Evolutionary conservation across 2,888 invertebrate species (phyloP).

Genomic region (Mesorhabditis sp.): DNA sequence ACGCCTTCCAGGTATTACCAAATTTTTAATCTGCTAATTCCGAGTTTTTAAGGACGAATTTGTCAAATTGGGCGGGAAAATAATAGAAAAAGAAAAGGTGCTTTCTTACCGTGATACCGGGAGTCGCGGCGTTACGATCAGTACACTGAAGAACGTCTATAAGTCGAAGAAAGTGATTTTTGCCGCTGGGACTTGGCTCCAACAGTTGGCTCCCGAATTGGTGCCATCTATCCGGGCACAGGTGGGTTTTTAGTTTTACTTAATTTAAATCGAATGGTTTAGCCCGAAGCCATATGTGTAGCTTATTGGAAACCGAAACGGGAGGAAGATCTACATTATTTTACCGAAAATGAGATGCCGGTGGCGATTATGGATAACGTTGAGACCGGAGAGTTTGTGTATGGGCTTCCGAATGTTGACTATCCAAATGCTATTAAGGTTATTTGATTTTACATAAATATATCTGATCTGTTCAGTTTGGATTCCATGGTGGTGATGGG

Average conservation of each 20-base stretch:
- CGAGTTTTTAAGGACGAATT: conserved; percentile 29
- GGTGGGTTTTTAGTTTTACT: conserved; percentile 15
- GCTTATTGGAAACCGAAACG: conserved; percentile 29
- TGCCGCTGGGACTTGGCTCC: conserved; percentile 51
- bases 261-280: background rate
- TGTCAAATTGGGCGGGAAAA: conserved; percentile 21
- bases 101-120: conserved; percentile 12
- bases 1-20: conserved; percentile 26
- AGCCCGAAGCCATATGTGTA: conserved; percentile 29
- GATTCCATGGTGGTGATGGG: background rate
- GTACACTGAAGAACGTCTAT: background rate
- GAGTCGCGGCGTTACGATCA: conserved; percentile 8
- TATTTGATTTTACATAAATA: conserved; percentile 17
- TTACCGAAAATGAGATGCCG: conserved; percentile 25
- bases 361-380: conserved; percentile 22
- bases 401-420: conserved; percentile 25
- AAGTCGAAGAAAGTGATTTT: conserved; percentile 38
- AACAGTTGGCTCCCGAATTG: conserved; percentile 32
- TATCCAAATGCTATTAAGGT: conserved; percentile 31
- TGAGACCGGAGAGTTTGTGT: conserved; percentile 14
- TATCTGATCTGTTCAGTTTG: conserved; percentile 3
- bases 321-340: conserved; percentile 9
- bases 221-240: conserved; percentile 27
- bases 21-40: background rate
- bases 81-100: conserved; percentile 23